Evolutionary conservation across 1,140 invertebrate genomes (phyloP), one percentile per base, ranked within the genome.

Genomic region (Rhizoglyphus robini): DNA sequence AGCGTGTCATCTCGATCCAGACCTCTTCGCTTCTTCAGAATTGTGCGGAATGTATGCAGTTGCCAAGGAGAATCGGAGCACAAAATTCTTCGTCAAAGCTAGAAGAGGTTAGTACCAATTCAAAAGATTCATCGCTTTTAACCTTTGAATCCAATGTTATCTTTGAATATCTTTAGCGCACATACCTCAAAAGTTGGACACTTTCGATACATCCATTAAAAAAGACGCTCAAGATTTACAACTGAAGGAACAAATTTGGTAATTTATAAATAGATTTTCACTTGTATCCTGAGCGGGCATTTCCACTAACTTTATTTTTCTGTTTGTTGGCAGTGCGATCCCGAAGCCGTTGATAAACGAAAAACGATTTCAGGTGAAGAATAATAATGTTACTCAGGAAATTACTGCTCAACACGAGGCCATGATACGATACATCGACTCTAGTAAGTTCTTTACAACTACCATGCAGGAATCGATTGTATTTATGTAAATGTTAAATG

Each of bases 1-100:
- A n/a, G n/a, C n/a, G n/a, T n/a, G n/a, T n/a, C n/a, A n/a, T n/a
- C 36, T 41, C 36, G 8, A 8, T 41, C 36, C 36, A 41, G 18
- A 41, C 36, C 18, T 41, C 8, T 41, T 41, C 36, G 8, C n/a
- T n/a, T 8, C 18, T 41, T 11, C 8, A 41, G 36, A 8, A 41
- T 41, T 41, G 36, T 41, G 36, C 36, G n/a, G n/a, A 71, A 88
- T 89, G 87, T 89, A 88, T 79, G 88, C 86, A 70, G 83, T 88
- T 70, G 84, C 84, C 34, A 66, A 63, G 34, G 65, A 58, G 65
- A 88, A 88, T 79, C 85, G 85, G 63, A 86, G 86, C 59, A 88
- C 85, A 76, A 88, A 89, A 79, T 86, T 88, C 72, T 86, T 87
- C 69, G 85, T 86, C 58, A 88, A 89, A 81, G 85, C 86, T 69